Base-by-base conservation (phyloP, 2,797 vertebrate species). In the Sebastolobus alascanus region DNA sequence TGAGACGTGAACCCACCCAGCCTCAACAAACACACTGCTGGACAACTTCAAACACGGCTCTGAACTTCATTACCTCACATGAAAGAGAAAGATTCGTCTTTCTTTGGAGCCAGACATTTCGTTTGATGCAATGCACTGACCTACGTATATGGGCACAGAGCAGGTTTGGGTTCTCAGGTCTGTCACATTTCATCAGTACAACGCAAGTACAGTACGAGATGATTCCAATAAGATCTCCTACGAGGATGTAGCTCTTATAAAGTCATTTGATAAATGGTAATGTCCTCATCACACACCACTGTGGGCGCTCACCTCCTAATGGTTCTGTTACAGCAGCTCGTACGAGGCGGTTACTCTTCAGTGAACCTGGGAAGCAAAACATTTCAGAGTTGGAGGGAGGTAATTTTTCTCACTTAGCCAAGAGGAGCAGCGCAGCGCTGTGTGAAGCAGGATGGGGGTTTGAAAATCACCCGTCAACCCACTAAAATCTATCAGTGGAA, bases 11-110 rank as follows among this genome's bases (percentile, higher is more conserved):
- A 84, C 77, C 73, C 79, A 77, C 75, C 85, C 84, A 80, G 84
- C 89, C 89, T 89, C 75, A 72, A 88, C 88, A 90, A 90, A 92
- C 86, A 90, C 89, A 77, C 85, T 74, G 85, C 35, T 91, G 90
- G 88, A 86, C 68, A 56, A 90, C 90, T 93, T 94, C 91, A 93
- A 91, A 93, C 88, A 78, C 78, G 10, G 38, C 73, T 69, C 83
- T 70, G 70, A 91, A 92, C 90, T 89, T 93, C 91, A 93, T 93
- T 94, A 91, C 79, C 90, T 88, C 86, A 93, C 90, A 92, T 94
- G 91, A 94, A 94, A 95, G 92, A 87, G 61, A 43, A 52, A 68
- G 86, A 80, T 76, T 89, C 35, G 29, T 79, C 86, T 80, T 87
- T 84, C 73, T 79, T 83, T 74, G 84, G 75, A 88, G 86, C 59